phyloP scores from a whole-genome alignment of 2,113 vertebrate species.

The Odontesthes bonariensis region DNA sequence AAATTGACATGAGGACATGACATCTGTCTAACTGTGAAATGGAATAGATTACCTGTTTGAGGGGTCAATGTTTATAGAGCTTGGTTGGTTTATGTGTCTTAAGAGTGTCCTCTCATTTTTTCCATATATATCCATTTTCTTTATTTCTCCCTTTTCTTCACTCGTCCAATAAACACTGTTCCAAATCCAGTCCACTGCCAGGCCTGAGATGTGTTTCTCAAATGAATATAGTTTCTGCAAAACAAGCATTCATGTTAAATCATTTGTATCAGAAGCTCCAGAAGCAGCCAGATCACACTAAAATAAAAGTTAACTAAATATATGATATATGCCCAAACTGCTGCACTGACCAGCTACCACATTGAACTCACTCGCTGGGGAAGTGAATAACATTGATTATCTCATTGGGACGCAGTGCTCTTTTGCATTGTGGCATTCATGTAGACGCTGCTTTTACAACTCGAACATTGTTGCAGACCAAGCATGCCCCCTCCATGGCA shows the following conservation, averaged over 20 bases:
- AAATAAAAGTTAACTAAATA: background rate
- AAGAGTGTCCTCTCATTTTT: conserved; percentile 84
- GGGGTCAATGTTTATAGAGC: conserved; percentile 86
- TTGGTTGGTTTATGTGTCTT: conserved; percentile 82
- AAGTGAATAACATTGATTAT: background rate
- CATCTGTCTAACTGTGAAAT: background rate
- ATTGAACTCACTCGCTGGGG: background rate
- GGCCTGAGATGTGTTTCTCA: conserved; percentile 88
- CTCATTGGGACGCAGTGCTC: background rate
- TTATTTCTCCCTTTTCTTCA: conserved; percentile 87
- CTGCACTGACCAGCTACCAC: background rate
- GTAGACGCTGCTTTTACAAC: background rate
- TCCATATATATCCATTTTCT: conserved; percentile 85
- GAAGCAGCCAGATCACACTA: background rate
- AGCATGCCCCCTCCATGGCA: background rate
- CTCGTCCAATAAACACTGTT: conserved; percentile 88
- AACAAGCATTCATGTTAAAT: background rate
- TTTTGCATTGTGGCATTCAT: background rate
- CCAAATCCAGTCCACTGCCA: conserved; percentile 92
- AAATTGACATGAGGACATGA: background rate
- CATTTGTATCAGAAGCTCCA: background rate
- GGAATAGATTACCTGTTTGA: conserved; percentile 85
- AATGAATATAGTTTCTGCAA: conserved; percentile 87
- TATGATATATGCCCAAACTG: background rate
- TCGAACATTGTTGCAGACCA: background rate